These are phyloP conservation scores for Ursus arctos DNA, from an alignment of 2,113 vertebrate species.

Conservation along the genomic window DNA sequence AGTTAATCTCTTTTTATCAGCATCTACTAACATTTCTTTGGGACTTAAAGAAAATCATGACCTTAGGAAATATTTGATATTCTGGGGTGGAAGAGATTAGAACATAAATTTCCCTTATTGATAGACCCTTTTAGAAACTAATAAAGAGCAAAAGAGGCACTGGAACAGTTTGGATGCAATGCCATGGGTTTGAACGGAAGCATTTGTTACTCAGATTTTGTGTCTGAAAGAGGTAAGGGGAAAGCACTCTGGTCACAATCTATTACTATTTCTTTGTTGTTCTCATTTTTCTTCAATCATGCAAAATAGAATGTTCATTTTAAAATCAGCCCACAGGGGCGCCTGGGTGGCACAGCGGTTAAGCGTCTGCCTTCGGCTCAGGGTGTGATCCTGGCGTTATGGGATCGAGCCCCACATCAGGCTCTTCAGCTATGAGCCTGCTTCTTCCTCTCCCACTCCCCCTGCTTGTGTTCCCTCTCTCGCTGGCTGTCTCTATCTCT, in stretches of 20 bases:
- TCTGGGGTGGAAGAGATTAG: slow-evolving; percentile 58
- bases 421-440: too few species aligned
- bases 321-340: slow-evolving; percentile 30
- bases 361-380: too few species aligned
- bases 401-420: too few species aligned
- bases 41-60: slow-evolving; percentile 65
- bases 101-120: slow-evolving; percentile 59
- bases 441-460: too few species aligned
- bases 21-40: slow-evolving; percentile 54
- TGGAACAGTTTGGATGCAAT: neutral
- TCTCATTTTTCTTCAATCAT: slow-evolving; percentile 45
- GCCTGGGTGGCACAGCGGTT: too few species aligned
- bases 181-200: neutral
- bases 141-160: neutral
- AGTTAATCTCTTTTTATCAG: slow-evolving; percentile 65
- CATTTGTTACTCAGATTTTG: slow-evolving; percentile 15
- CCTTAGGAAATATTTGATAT: slow-evolving; percentile 56
- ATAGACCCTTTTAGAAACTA: slow-evolving; percentile 56
- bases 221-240: neutral
- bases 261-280: slow-evolving; percentile 46
- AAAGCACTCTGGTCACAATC: neutral
- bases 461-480: too few species aligned
- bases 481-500: too few species aligned
- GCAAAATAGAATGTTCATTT: slow-evolving; percentile 59
- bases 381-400: too few species aligned